These are phyloP conservation scores for Ispidina lecontei DNA, from an alignment of 2,797 vertebrate genomes.

Conservation along the genomic window DNA sequence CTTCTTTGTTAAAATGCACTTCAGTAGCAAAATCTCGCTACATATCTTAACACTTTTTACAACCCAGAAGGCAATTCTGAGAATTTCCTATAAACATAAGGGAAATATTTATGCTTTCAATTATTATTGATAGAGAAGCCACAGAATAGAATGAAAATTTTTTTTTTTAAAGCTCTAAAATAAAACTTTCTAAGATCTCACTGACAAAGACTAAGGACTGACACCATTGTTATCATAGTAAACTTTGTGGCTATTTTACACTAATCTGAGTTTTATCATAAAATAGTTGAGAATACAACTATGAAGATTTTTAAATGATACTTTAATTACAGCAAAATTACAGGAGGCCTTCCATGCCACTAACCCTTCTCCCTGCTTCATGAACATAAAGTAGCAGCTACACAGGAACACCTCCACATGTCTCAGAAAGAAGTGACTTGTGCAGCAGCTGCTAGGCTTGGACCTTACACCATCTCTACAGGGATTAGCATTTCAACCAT, in stretches of 20 bases:
- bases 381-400: background rate
- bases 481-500: background rate
- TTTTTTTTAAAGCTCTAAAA: background rate
- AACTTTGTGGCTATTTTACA: background rate
- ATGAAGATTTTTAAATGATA: background rate
- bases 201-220: background rate
- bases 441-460: background rate
- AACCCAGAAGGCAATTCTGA: background rate
- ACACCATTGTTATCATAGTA: background rate
- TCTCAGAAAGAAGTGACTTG: background rate
- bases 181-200: background rate
- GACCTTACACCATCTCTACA: background rate
- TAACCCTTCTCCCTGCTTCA: background rate
- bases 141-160: background rate
- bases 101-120: background rate
- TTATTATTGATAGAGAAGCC: background rate
- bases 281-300: background rate
- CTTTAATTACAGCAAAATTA: background rate
- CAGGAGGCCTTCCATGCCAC: accelerated
- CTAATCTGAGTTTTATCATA: background rate
- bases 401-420: background rate
- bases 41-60: background rate
- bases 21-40: background rate
- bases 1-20: background rate
- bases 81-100: background rate